A percentile compares a stretch with the other conserved stretches of the same genome.
phyloP scores from a whole-genome alignment of 2,113 vertebrate species.

The Microtus oregoni region DNA sequence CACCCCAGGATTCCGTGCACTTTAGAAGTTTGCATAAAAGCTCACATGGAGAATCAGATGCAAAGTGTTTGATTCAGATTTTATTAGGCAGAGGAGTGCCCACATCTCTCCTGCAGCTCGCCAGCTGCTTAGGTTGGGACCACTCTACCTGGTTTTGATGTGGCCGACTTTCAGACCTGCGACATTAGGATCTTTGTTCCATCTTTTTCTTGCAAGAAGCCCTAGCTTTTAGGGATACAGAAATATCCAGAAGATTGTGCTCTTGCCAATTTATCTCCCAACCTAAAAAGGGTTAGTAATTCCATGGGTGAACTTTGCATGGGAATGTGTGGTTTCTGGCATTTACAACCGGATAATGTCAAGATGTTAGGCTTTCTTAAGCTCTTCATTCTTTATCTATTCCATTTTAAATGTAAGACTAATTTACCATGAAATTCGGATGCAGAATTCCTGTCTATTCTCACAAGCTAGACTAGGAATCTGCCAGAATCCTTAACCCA shows the following conservation, averaged over 20 bases:
- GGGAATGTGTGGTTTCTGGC: constrained; percentile 23
- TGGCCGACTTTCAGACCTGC: constrained; percentile 81
- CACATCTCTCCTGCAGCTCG: constrained; percentile 84
- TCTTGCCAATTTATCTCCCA: constrained; percentile 31
- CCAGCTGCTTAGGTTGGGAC: constrained; percentile 86
- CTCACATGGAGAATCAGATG: constrained; percentile 91
- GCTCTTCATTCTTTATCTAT: constrained; percentile 1
- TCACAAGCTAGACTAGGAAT: constrained; percentile 58
- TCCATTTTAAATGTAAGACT: constrained; percentile 41
- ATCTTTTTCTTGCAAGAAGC: constrained; percentile 79
- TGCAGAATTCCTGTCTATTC: constrained; percentile 14
- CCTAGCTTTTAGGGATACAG: constrained; percentile 78
- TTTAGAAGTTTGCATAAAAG: constrained; percentile 94
- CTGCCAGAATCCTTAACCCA: constrained; percentile 36
- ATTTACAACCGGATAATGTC: not conserved
- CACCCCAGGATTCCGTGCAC: constrained; percentile 92
- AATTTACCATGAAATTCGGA: constrained; percentile 23
- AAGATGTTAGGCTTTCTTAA: not conserved
- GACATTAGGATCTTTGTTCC: constrained; percentile 84
- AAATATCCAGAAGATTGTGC: constrained; percentile 77
- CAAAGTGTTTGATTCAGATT: constrained; percentile 92
- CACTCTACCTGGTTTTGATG: constrained; percentile 86
- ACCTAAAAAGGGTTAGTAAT: constrained; percentile 1
- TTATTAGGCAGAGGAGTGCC: constrained; percentile 89
- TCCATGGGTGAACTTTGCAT: constrained; percentile 41